Percentiles rank a stretch among this genome's conserved stretches.
phyloP scores from a whole-genome alignment of 2,888 invertebrate species.

The Tanytarsus gracilentus region DNA sequence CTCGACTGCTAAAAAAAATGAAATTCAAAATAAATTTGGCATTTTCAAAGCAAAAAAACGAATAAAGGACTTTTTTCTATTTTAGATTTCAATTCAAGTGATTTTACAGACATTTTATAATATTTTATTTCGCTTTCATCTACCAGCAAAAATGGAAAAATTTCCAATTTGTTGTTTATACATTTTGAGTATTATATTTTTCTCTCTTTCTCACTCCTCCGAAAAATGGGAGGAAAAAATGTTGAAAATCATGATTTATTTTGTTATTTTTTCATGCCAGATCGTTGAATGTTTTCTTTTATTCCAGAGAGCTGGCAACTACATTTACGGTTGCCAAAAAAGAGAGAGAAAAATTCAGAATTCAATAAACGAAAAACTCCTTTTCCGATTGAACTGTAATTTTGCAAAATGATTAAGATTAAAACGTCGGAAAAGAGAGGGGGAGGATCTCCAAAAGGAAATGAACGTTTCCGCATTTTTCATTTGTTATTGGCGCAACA shows the following conservation, averaged over 20 bases:
- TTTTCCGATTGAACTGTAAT: constrained; percentile 10
- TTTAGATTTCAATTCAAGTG: constrained; percentile 9
- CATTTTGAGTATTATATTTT: constrained; percentile 16
- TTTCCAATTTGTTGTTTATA: constrained; percentile 29
- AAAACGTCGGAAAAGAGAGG: constrained; percentile 26
- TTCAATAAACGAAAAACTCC: constrained; percentile 23
- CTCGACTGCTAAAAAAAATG: not conserved
- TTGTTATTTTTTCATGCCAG: constrained; percentile 15
- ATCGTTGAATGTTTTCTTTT: constrained; percentile 3
- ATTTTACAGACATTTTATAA: constrained; percentile 16
- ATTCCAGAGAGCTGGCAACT: not conserved
- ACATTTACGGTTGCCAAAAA: constrained; percentile 21
- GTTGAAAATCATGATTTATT: constrained; percentile 26
- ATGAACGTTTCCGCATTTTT: constrained; percentile 7
- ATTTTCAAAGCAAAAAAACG: constrained; percentile 3
- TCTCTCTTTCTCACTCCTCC: not conserved
- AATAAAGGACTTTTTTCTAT: not conserved
- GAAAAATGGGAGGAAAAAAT: not conserved
- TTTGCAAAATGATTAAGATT: constrained; percentile 25
- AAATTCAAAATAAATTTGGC: constrained; percentile 1
- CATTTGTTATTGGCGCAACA: not conserved
- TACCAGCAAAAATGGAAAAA: constrained; percentile 2
- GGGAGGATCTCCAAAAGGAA: not conserved
- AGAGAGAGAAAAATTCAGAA: not conserved
- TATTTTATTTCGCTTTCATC: constrained; percentile 27